These are phyloP conservation scores for Camptogramma bilineatum DNA, from an alignment of 2,888 invertebrate genomes.

Conservation along the genomic window DNA sequence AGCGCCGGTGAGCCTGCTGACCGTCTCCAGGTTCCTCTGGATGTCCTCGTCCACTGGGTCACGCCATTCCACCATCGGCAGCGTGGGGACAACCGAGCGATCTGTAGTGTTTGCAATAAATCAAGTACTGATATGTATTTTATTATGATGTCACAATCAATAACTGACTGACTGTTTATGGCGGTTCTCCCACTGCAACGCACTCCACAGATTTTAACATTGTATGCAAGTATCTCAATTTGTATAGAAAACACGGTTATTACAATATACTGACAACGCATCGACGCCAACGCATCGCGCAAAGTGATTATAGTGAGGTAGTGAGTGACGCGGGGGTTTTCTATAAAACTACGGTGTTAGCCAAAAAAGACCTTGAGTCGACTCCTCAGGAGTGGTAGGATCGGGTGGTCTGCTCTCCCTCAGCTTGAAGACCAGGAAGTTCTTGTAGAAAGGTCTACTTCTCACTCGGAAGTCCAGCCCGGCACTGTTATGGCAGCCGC, in stretches of 20 bases:
- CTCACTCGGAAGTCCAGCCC: conserved; percentile 82
- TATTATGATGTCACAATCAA: too few species aligned
- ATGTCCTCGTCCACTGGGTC: conserved; percentile 78
- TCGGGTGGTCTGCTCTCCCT: conserved; percentile 66
- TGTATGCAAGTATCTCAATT: too few species aligned
- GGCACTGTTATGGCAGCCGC: conserved; percentile 86
- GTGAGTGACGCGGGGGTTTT: too few species aligned
- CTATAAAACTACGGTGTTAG: too few species aligned
- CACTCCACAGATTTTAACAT: too few species aligned
- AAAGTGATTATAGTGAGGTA: too few species aligned
- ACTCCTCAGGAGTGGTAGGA: conserved; percentile 65
- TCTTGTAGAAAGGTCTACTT: conserved; percentile 85
- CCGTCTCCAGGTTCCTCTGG: conserved; percentile 75
- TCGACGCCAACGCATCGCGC: too few species aligned
- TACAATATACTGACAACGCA: too few species aligned
- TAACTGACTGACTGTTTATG: too few species aligned
- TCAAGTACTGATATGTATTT: too few species aligned
- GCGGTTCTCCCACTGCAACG: too few species aligned
- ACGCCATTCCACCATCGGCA: conserved; percentile 80
- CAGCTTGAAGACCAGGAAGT: conserved; percentile 81
- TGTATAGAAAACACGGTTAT: too few species aligned
- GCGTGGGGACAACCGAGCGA: conserved; percentile 48
- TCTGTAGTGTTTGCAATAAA: conserved; percentile 47
- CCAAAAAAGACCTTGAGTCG: conserved; percentile 46
- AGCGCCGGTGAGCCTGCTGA: conserved; percentile 71